Evolutionary conservation across 2,113 vertebrate species (phyloP).

Genomic region (Rhinogobius similis): DNA sequence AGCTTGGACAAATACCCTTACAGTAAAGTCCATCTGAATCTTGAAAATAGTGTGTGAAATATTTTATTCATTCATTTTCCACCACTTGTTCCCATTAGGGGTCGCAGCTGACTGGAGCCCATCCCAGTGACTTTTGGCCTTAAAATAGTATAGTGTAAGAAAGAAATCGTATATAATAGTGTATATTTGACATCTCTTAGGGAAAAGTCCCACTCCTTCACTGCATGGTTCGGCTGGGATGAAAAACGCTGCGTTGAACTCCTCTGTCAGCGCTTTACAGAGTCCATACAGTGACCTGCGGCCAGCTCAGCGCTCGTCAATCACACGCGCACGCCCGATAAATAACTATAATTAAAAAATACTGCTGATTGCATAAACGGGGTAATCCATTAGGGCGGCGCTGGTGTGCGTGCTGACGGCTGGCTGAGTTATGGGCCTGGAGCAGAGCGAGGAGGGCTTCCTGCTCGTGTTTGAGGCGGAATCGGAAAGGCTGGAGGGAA

Average conservation of each 20-base stretch:
- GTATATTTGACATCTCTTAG: too few species aligned
- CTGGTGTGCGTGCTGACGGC: conserved; percentile 1
- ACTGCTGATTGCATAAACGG: conserved; percentile 6
- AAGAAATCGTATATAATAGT: too few species aligned
- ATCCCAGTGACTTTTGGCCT: too few species aligned
- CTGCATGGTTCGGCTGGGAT: background rate
- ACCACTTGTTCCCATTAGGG: too few species aligned
- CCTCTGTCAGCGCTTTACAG: background rate
- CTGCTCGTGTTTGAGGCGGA: background rate
- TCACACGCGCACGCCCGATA: background rate
- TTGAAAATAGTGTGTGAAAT: too few species aligned
- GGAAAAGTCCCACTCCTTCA: too few species aligned
- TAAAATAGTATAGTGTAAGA: too few species aligned
- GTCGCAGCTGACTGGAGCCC: too few species aligned
- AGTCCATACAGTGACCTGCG: background rate
- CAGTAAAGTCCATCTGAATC: too few species aligned
- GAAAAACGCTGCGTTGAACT: background rate
- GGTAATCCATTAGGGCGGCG: conserved; percentile 13
- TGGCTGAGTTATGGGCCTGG: background rate
- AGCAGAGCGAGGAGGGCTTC: background rate
- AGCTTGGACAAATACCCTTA: too few species aligned
- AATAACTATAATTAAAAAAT: conserved; percentile 15
- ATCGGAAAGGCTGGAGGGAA: background rate
- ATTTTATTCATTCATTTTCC: too few species aligned
- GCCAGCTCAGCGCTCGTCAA: conserved; percentile 11